These are phyloP conservation scores for Callionymus lyra DNA, from an alignment of 2,113 vertebrate genomes.

Conservation along the genomic window DNA sequence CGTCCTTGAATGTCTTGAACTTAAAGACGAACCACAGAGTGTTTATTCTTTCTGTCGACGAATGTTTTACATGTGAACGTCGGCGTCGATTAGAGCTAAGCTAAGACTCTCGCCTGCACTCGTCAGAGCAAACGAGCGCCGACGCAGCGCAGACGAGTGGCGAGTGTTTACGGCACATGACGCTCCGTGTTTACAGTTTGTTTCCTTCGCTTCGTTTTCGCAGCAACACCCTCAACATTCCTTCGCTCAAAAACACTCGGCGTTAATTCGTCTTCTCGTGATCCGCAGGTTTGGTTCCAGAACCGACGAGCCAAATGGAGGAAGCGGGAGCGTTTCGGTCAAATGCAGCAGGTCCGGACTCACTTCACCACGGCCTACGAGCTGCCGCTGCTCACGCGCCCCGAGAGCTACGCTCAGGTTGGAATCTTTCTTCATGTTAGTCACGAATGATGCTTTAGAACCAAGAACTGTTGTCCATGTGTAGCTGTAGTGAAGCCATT, in stretches of 20 bases:
- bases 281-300: constrained; percentile 93
- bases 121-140: constrained; percentile 26
- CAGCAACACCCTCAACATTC: not conserved
- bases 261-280: constrained; percentile 1
- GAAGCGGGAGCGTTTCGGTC: constrained; percentile 93
- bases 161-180: not conserved
- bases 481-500: too few species aligned
- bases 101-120: constrained; percentile 7
- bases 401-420: constrained; percentile 97
- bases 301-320: constrained; percentile 96
- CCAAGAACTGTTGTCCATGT: too few species aligned
- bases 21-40: too few species aligned
- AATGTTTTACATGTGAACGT: constrained; percentile 16
- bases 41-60: constrained; percentile 38
- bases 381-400: constrained; percentile 87
- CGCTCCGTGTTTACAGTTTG: constrained; percentile 26
- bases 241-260: not conserved
- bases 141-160: too few species aligned
- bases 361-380: constrained; percentile 95
- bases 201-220: constrained; percentile 3
- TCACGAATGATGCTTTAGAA: too few species aligned
- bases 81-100: constrained; percentile 24
- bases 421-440: too few species aligned
- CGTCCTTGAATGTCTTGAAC: too few species aligned
- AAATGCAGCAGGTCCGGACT: constrained; percentile 98